Evolutionary conservation across 2,888 invertebrate species (phyloP).

Genomic region (Sipha maydis): DNA sequence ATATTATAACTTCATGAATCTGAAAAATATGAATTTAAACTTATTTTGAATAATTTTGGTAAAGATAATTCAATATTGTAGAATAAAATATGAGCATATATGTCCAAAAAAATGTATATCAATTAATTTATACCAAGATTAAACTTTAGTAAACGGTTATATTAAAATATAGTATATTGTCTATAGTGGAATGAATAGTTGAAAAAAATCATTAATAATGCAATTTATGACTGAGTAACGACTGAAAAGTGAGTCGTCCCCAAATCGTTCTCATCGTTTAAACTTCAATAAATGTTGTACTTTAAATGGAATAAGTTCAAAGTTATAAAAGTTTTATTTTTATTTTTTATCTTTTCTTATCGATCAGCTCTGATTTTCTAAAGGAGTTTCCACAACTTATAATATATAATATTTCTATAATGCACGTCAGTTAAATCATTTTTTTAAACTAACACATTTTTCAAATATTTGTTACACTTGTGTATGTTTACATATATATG

Average conservation of each 20-base stretch:
- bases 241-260: background rate
- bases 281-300: background rate
- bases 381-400: background rate
- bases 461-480: background rate
- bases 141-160: no score
- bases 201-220: background rate
- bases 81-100: no score
- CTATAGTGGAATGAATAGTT: no score
- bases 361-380: background rate
- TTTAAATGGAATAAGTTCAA: background rate
- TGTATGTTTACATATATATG: background rate
- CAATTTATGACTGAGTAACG: background rate
- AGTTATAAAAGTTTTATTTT: background rate
- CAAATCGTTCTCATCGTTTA: background rate
- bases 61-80: no score
- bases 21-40: no score
- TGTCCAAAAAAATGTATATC: no score
- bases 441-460: background rate
- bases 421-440: background rate
- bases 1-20: no score
- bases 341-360: background rate
- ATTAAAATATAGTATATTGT: no score
- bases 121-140: no score
- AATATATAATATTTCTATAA: background rate
- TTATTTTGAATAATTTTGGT: no score